Evolutionary conservation across 1,140 invertebrate species (phyloP).

Genomic region (Musca domestica): DNA sequence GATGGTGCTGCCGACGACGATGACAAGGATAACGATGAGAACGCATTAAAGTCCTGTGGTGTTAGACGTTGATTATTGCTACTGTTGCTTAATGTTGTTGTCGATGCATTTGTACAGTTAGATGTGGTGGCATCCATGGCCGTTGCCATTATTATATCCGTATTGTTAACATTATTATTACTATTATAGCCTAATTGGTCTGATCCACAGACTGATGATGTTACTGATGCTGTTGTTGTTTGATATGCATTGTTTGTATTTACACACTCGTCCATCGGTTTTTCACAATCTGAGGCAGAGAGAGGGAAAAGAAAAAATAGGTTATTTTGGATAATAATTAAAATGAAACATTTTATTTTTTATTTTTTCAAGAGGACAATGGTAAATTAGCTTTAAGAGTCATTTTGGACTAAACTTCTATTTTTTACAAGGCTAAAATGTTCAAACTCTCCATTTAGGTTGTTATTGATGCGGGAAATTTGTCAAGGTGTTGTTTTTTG

Average conservation of each 20-base stretch:
- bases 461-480: no score
- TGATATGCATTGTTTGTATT: slow-evolving; percentile 14
- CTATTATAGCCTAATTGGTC: slow-evolving; percentile 67
- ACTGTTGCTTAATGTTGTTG: slow-evolving; percentile 32
- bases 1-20: slow-evolving; percentile 29
- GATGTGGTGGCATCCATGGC: neutral
- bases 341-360: no score
- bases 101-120: slow-evolving; percentile 5
- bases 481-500: no score
- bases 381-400: no score
- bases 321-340: neutral
- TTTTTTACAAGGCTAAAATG: no score
- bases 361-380: no score
- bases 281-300: slow-evolving; percentile 46
- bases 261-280: slow-evolving; percentile 60
- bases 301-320: neutral
- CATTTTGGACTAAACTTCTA: no score
- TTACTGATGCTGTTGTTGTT: slow-evolving; percentile 55
- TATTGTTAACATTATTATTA: slow-evolving; percentile 32
- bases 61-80: slow-evolving; percentile 37
- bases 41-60: slow-evolving; percentile 36
- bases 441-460: no score
- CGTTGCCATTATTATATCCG: neutral
- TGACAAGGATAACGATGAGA: slow-evolving; percentile 20
- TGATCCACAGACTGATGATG: slow-evolving; percentile 65